Base-by-base conservation (phyloP, 2,888 invertebrate species). In the Ernsta delagoae region DNA sequence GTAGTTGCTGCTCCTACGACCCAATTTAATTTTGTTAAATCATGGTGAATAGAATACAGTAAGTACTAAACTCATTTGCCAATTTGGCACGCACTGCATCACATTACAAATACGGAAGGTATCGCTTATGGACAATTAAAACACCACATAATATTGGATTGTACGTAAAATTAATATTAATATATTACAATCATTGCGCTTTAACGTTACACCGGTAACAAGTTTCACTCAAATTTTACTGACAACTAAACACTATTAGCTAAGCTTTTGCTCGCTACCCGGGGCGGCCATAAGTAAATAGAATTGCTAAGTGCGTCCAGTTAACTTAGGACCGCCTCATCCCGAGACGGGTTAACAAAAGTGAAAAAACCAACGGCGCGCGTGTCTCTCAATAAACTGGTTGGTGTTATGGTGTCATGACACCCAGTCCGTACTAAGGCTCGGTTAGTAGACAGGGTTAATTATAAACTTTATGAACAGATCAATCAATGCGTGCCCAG, bases 371-470 rank as follows among this genome's bases (percentile, higher is more conserved):
- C 73, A 72, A 76, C 75, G 72, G 62, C 74, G 71, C 39, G 59
- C 75, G 67, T 74, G 78, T 78, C 75, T 81, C 83, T 73, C 67
- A 72, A 70, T 73, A 61, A 71, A 79, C 77, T 83, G 80, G 84
- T 79, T 76, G 74, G 53, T 69, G 69, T 69, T 64, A 69, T 50
- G 68, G 68, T 68, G 68, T 68, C 61, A 68, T 62, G 62, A 68
- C 68, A 68, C 45, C 54, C 57, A 68, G 57, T 39, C 56, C 56
- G 43, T 7, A 61, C 54, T 56, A 11, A 43, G 34, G n/a, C 62
- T 36, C 31, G 68, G 62, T 68, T 62, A 68, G 62, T 62, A 24
- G 68, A 68, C 50, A 68, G 54, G 56, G 68, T 68, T 68, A 67
- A 67, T 61, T 61, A 56, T 67, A 43, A 67, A 61, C 56, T 68